Evolutionary conservation across 30 jellyfish, hydroid and myxozoan species (phyloP).

Genomic region (Aurelia sp.): DNA sequence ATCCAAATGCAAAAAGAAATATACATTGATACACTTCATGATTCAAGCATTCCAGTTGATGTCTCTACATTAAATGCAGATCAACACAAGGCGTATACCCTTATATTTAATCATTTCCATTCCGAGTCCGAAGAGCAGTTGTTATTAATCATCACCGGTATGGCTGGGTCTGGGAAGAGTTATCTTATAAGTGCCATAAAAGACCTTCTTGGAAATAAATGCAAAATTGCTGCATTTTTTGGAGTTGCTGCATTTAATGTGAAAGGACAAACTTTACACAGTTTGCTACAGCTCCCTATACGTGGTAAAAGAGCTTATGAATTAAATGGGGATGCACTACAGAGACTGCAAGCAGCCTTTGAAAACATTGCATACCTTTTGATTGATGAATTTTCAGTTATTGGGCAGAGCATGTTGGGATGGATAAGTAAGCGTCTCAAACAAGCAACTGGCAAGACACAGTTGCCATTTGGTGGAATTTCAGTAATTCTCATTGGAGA

Average conservation of each 20-base stretch:
- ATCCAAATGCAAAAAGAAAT: not conserved
- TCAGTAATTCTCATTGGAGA: constrained; percentile 30
- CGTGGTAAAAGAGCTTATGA: constrained; percentile 8
- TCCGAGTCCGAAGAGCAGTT: not conserved
- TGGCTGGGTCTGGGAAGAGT: constrained; percentile 57
- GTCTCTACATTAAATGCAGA: not conserved
- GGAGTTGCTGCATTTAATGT: constrained; percentile 47
- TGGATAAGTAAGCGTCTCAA: constrained; percentile 42
- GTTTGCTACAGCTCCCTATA: constrained; percentile 15
- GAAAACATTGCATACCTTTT: not conserved
- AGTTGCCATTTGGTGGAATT: constrained; percentile 36
- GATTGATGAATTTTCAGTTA: constrained; percentile 45
- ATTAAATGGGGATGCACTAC: constrained; percentile 14
- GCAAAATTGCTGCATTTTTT: not conserved
- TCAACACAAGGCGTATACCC: constrained; percentile 25
- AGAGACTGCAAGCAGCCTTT: not conserved
- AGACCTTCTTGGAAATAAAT: not conserved
- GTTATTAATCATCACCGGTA: constrained; percentile 19
- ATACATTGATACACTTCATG: no score
- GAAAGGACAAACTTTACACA: constrained; percentile 40
- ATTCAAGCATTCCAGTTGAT: not conserved
- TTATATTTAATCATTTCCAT: constrained; percentile 8
- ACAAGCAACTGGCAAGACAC: constrained; percentile 35
- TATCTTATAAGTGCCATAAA: constrained; percentile 24
- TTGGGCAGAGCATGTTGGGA: constrained; percentile 31